Percentiles rank a stretch among this genome's conserved stretches.
Conservation (phyloP, 1,140 invertebrate genomes). For the Saccostrea cuccullata region DNA sequence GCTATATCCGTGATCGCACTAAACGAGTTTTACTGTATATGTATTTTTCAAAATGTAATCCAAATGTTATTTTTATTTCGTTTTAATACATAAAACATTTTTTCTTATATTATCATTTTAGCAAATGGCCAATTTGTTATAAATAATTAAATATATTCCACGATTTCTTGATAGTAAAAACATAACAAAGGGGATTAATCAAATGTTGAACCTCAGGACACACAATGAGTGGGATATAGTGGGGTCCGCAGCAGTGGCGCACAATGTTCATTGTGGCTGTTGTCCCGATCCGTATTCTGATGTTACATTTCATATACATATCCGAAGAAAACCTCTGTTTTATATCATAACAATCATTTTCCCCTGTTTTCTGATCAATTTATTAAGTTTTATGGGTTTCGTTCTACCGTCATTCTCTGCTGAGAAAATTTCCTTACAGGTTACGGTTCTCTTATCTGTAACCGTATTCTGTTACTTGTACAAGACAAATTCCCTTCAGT, state of each 20-base stretch:
- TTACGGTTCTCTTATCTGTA: neutral
- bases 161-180: neutral
- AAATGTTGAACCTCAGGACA: neutral
- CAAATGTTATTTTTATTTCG: too few relatives aligned
- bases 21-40: too few relatives aligned
- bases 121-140: neutral
- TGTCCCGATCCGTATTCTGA: constrained; percentile 27
- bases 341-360: constrained; percentile 30
- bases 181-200: constrained; percentile 75
- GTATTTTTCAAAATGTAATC: too few relatives aligned
- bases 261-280: neutral
- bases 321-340: constrained; percentile 26
- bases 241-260: neutral
- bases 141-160: constrained; percentile 67
- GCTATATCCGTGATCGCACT: too few relatives aligned
- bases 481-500: constrained; percentile 25
- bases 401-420: constrained; percentile 14
- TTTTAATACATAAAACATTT: too few relatives aligned
- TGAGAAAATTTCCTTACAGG: constrained; percentile 35
- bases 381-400: neutral
- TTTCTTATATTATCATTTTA: too few relatives aligned
- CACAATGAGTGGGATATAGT: constrained; percentile 35
- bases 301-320: neutral
- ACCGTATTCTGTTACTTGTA: constrained; percentile 21
- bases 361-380: neutral